A percentile compares a stretch with the other conserved stretches of the same genome.
Conservation (phyloP, 2,888 invertebrate genomes). For the Acutogordius australiensis region DNA sequence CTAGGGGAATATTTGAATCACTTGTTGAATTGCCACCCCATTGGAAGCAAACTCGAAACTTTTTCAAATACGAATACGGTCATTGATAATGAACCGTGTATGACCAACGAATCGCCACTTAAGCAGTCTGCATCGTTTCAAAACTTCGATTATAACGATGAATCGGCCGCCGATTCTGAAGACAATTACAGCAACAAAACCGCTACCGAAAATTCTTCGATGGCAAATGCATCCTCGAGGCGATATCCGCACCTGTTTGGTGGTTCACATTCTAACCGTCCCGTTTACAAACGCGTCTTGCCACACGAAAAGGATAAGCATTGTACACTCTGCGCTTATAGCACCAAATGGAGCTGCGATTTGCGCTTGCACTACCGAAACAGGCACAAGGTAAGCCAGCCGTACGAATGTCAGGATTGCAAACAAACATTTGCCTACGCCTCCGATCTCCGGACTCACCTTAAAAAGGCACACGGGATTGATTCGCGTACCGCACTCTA, state of each 20-base stretch:
- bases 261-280: neutral
- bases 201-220: no score
- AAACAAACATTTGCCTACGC: neutral
- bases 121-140: no score
- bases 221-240: no score
- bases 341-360: slow-evolving; percentile 10
- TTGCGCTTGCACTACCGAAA: slow-evolving; percentile 6
- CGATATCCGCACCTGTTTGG: neutral
- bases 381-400: neutral
- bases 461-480: slow-evolving; percentile 1
- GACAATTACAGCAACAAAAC: no score
- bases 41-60: no score
- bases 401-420: slow-evolving; percentile 8
- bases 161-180: no score
- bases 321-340: slow-evolving; percentile 6
- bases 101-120: no score
- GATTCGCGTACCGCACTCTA: slow-evolving; percentile 7
- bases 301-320: slow-evolving; percentile 9
- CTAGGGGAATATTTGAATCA: no score
- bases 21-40: no score
- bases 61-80: no score
- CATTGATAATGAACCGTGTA: no score
- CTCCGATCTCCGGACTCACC: neutral
- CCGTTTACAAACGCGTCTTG: slow-evolving; percentile 5
- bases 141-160: no score